Evolutionary conservation across 2,888 invertebrate species (phyloP), one percentile per base, ranked within the genome.

Genomic region (Tipula lateralis): DNA sequence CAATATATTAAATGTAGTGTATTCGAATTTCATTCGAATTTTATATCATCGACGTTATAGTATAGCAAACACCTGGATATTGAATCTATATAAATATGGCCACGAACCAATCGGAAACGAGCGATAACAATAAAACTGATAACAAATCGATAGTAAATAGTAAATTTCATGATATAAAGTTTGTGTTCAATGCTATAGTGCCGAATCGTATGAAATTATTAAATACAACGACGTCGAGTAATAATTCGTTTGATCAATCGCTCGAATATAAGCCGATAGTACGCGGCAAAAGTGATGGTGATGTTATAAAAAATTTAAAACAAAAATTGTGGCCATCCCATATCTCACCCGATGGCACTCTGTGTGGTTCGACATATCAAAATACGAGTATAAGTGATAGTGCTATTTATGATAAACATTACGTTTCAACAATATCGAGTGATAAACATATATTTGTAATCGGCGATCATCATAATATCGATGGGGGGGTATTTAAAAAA

Each of bases 191-290:
- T 82, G 29, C 82, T 30, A 30, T 82, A 16, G 82, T 82, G 24
- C 82, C 82, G 30, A 32, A 82, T 82, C 29, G 32, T 2, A n/a
- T 82, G n/a, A 82, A 82, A 82, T 9, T 30, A 4, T 82, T 82
- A n/a, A 30, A 66, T 66, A 82, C 82, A 9, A 83, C 19, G 3
- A 9, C 83, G 12, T 34, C 83, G 19, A 83, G 36, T 34, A 34
- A 83, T 83, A 32, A 83, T 83, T 83, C 32, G 34, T 83, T 83
- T 19, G 83, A 83, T 83, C 83, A 83, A 13, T 83, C 83, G 24
- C 34, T 83, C 12, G 85, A 85, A 83, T 84, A 50, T 34, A 85
- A 85, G 66, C 24, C 85, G 29, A 83, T 85, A 66, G 19, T 82
- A 3, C 80, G 80, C 12, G 50, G 83, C 82, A 36, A 80, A 29